phyloP scores from a whole-genome alignment of 2,797 vertebrate species.

The Bradypodion pumilum region DNA sequence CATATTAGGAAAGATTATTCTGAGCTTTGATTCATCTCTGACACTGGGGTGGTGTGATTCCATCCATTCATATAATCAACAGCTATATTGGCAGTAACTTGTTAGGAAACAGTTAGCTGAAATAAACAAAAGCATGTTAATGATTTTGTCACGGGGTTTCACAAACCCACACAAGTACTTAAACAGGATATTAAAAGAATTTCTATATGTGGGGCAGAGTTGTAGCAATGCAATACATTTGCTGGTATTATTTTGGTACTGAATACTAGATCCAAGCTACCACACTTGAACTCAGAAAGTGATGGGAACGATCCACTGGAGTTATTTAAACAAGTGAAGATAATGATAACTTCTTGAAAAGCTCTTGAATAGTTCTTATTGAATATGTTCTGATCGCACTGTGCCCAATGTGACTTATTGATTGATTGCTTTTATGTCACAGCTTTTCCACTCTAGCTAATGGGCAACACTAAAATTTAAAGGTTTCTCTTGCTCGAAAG shows the following conservation, averaged over 20 bases:
- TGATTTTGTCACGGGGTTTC: slow-evolving; percentile 25
- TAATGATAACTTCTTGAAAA: not conserved
- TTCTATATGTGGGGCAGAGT: not conserved
- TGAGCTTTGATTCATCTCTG: slow-evolving; percentile 58
- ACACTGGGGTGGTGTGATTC: slow-evolving; percentile 62
- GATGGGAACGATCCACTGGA: not conserved
- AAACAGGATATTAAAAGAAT: slow-evolving; percentile 1
- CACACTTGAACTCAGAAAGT: not conserved
- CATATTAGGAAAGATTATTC: slow-evolving; percentile 55
- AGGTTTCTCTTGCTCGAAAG: no score
- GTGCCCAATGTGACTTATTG: no score
- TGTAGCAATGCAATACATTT: not conserved
- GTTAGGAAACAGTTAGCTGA: slow-evolving; percentile 46
- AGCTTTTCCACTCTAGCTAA: not conserved
- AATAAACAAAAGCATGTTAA: slow-evolving; percentile 35
- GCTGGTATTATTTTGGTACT: not conserved
- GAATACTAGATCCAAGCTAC: not conserved
- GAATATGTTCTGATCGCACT: not conserved
- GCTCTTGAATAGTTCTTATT: not conserved
- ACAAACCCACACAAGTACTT: slow-evolving; percentile 1
- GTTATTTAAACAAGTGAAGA: not conserved
- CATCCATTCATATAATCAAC: slow-evolving; percentile 22
- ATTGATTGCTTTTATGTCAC: not conserved
- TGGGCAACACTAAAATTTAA: not conserved
- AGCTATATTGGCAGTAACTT: slow-evolving; percentile 19